These are phyloP conservation scores for Diachrysia chrysitis DNA, from an alignment of 2,888 invertebrate genomes.

Conservation along the genomic window DNA sequence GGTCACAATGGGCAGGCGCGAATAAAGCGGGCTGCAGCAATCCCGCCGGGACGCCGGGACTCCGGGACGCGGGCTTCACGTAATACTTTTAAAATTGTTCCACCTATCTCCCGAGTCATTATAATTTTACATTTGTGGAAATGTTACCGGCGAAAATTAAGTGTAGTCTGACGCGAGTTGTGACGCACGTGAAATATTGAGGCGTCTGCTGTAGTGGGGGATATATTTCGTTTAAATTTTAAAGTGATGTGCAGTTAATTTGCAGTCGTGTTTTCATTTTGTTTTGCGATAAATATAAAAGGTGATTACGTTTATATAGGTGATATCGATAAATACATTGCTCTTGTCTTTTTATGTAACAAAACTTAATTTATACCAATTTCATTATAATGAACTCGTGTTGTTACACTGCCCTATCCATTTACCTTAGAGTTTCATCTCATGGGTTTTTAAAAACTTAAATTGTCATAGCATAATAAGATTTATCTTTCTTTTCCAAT, in stretches of 20 bases:
- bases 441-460: neutral
- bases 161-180: conserved; percentile 25
- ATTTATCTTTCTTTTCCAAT: too few species aligned
- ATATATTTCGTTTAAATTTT: conserved; percentile 43
- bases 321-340: neutral
- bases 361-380: neutral
- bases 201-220: conserved; percentile 33
- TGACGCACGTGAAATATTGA: conserved; percentile 46
- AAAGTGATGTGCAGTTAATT: conserved; percentile 16
- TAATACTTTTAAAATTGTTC: conserved; percentile 58
- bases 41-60: conserved; percentile 15
- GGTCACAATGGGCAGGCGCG: conserved; percentile 43
- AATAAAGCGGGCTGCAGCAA: conserved; percentile 44
- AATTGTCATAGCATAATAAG: too few species aligned
- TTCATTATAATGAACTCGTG: neutral
- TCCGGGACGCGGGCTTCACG: conserved; percentile 20
- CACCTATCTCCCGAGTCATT: conserved; percentile 50
- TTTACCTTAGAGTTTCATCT: neutral
- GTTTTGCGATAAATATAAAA: neutral
- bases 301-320: neutral
- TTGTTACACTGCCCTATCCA: neutral
- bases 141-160: conserved; percentile 39
- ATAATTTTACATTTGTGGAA: conserved; percentile 51
- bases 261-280: conserved; percentile 6
- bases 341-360: neutral